These are phyloP conservation scores for Rhorus exstirpatorius DNA, from an alignment of 2,888 invertebrate species.

Conservation along the genomic window DNA sequence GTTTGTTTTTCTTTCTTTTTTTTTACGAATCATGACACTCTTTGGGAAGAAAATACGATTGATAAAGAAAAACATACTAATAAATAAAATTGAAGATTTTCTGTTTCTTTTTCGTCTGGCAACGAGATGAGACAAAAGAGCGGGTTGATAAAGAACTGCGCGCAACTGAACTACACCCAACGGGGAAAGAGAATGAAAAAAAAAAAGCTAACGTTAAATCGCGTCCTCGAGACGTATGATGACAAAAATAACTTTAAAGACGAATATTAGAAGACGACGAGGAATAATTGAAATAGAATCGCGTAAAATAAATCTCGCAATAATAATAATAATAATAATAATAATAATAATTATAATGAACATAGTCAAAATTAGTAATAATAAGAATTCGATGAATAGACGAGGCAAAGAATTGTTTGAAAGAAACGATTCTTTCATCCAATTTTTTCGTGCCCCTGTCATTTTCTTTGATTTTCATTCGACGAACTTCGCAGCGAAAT, in stretches of 20 bases:
- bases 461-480: not conserved
- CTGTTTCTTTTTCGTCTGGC: not conserved
- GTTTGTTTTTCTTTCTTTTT: not conserved
- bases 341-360: conserved; percentile 40
- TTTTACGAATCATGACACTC: conserved; percentile 37
- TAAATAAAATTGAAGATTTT: conserved; percentile 11
- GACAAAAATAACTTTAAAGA: conserved; percentile 38
- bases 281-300: conserved; percentile 44
- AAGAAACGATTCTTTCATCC: conserved; percentile 23
- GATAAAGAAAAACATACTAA: not conserved
- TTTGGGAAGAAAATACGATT: conserved; percentile 57
- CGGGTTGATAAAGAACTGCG: not conserved
- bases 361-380: conserved; percentile 46
- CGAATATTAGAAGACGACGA: conserved; percentile 30
- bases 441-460: conserved; percentile 7
- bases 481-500: not conserved
- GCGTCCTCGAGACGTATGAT: conserved; percentile 20
- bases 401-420: conserved; percentile 24
- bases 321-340: conserved; percentile 20
- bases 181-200: conserved; percentile 17
- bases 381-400: conserved; percentile 26
- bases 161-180: not conserved
- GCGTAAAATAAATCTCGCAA: conserved; percentile 38
- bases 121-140: not conserved
- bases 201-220: conserved; percentile 9